Evolutionary conservation across 2,888 invertebrate species (phyloP).

Genomic region (Rotaria socialis): DNA sequence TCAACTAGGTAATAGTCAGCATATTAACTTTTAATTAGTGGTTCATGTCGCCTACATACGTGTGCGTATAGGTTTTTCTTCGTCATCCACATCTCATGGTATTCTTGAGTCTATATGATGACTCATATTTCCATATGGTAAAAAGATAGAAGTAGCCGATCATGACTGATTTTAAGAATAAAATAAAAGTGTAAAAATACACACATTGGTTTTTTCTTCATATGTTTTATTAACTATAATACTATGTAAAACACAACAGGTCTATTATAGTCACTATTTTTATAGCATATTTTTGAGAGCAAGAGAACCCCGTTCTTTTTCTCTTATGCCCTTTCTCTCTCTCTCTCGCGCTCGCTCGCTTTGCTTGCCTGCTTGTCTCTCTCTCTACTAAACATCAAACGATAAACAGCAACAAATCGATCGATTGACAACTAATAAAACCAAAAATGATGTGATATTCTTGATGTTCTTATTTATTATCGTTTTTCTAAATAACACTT

Average conservation of each 20-base stretch:
- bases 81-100: no score
- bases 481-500: slow-evolving; percentile 4
- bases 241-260: background rate
- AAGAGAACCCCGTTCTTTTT: background rate
- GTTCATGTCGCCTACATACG: no score
- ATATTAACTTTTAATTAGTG: no score
- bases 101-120: no score
- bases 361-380: background rate
- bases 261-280: background rate
- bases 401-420: background rate
- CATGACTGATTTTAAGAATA: background rate
- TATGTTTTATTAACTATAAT: background rate
- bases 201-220: background rate
- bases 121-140: no score
- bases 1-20: no score
- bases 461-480: background rate
- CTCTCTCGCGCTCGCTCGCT: background rate
- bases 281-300: background rate
- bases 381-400: background rate
- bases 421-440: background rate
- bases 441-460: background rate
- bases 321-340: background rate
- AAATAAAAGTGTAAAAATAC: background rate
- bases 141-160: background rate
- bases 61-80: no score